Evolutionary conservation across 2,888 invertebrate species (phyloP).

Genomic region (Cephus pygmeus): DNA sequence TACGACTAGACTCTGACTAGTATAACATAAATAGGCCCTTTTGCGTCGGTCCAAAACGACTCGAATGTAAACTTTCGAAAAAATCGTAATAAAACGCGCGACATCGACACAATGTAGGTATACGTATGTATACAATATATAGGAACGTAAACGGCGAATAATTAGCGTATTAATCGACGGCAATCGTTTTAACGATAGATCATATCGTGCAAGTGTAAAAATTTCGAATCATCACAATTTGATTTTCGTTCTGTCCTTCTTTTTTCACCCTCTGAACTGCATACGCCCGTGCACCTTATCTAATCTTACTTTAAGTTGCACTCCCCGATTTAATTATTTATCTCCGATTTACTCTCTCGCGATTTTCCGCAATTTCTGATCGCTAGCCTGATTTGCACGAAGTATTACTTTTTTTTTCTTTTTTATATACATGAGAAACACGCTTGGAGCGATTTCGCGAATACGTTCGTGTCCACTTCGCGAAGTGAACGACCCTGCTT

Average conservation of each 20-base stretch:
- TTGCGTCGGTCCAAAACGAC: slow-evolving; percentile 1
- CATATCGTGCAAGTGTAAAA: slow-evolving; percentile 26
- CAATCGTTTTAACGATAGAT: slow-evolving; percentile 5
- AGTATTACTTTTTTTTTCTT: not conserved
- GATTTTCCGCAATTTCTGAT: slow-evolving; percentile 1
- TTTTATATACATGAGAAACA: not conserved
- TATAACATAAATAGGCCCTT: slow-evolving; percentile 8
- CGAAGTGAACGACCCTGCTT: slow-evolving; percentile 1
- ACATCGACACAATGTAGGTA: not conserved
- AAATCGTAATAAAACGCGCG: not conserved
- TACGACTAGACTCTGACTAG: not conserved
- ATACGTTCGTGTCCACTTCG: not conserved
- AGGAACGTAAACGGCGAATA: slow-evolving; percentile 1
- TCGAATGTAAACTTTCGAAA: slow-evolving; percentile 2
- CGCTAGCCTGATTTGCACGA: slow-evolving; percentile 3
- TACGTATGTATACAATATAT: not conserved
- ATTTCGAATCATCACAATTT: slow-evolving; percentile 30
- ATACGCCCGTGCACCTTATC: not conserved
- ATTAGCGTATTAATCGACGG: slow-evolving; percentile 4
- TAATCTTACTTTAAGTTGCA: not conserved
- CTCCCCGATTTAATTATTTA: not conserved
- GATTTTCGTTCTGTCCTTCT: not conserved
- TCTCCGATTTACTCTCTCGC: not conserved
- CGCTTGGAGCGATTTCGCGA: not conserved
- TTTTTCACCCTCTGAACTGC: not conserved